A percentile compares a stretch with the other conserved stretches of the same genome.
Conservation (phyloP, 2,113 vertebrate genomes). For the Rhabdomys dilectus region DNA sequence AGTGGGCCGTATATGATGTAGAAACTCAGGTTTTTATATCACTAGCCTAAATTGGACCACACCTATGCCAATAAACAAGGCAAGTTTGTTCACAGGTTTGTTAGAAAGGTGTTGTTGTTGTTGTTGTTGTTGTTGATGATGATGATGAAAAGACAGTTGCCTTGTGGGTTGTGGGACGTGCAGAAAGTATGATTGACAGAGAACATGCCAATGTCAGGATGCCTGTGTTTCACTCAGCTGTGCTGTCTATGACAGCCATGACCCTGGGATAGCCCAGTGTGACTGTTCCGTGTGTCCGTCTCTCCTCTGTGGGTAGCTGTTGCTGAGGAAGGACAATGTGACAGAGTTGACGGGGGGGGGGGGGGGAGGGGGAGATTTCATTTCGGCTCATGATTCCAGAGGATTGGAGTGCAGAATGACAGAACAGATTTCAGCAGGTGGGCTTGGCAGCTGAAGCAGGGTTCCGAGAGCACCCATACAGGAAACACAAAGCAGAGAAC, state of each 20-base stretch:
- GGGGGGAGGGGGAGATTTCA: neutral
- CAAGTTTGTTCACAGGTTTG: neutral
- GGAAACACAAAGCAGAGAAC: neutral
- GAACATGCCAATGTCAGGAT: neutral
- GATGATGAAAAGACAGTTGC: neutral
- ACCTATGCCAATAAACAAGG: neutral
- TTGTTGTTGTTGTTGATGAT: too few relatives aligned
- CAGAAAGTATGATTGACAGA: neutral
- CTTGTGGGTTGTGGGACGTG: neutral
- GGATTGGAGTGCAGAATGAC: neutral
- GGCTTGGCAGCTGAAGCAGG: neutral
- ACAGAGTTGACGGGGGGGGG: neutral
- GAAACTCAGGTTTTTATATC: neutral
- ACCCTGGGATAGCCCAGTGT: neutral
- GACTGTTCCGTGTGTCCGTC: neutral
- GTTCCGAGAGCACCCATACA: too few relatives aligned
- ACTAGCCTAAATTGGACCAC: too few relatives aligned
- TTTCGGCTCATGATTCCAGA: neutral
- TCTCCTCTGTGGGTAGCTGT: neutral
- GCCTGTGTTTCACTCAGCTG: neutral
- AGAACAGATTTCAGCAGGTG: neutral
- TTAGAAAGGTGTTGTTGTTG: neutral
- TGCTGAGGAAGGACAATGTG: neutral
- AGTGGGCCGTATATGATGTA: neutral
- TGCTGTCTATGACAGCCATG: neutral